Evolutionary conservation across 2,888 invertebrate genomes (phyloP).

Genomic region (Argyresthia goedartella): DNA sequence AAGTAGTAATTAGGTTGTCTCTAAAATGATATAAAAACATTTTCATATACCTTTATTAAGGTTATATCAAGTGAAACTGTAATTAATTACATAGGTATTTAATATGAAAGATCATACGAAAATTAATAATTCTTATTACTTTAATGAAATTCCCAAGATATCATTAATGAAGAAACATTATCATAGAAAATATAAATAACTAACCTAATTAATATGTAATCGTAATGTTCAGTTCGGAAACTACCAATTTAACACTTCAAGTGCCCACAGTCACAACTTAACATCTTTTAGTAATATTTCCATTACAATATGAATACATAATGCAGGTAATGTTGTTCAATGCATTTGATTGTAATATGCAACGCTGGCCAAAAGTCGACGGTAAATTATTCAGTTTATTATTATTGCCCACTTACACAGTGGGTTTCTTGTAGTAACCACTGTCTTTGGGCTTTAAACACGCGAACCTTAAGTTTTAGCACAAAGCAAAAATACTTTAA

Average conservation of each 20-base stretch:
- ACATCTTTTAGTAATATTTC: background rate
- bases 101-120: too few species aligned
- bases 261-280: background rate
- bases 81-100: too few species aligned
- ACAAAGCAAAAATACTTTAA: constrained; percentile 17
- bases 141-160: too few species aligned
- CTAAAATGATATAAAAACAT: too few species aligned
- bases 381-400: constrained; percentile 60
- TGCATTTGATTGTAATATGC: constrained; percentile 21
- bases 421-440: constrained; percentile 60
- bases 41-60: too few species aligned
- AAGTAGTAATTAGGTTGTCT: too few species aligned
- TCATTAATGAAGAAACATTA: too few species aligned
- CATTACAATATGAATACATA: constrained; percentile 15
- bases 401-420: constrained; percentile 52
- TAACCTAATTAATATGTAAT: too few species aligned
- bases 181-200: too few species aligned
- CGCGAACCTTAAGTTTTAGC: constrained; percentile 26
- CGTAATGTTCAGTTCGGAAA: background rate
- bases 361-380: constrained; percentile 51
- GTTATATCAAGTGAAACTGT: too few species aligned
- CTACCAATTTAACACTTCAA: background rate
- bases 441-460: constrained; percentile 34
- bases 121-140: too few species aligned
- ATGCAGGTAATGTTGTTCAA: constrained; percentile 17